Evolutionary conservation across 2,797 vertebrate genomes (phyloP), one percentile per base, ranked within the genome.

Genomic region (Microcaecilia unicolor): DNA sequence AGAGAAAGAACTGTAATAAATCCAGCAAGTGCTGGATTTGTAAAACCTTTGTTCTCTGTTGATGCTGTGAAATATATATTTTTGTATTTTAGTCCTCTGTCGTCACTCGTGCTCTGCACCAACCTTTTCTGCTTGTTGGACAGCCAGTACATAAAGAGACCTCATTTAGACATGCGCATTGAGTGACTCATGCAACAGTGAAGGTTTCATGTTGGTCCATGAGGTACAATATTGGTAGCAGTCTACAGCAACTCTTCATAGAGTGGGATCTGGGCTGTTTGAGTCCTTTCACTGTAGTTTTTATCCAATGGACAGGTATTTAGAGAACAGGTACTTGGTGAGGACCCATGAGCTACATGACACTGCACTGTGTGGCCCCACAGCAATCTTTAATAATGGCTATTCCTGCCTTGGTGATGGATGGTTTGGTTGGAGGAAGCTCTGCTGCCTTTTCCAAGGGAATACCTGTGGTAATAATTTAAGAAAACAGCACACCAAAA

Each of bases 351-450:
- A 38, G 58, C 66, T 91, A 98, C 95, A 99, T 98, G 61, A 98
- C 68, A 23, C 56, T 74, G 57, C 94, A 99, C 58, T 94, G 92
- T 18, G 90, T 87, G 61, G 87, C 81, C 37, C 95, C 96, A 5
- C 96, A 99, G 81, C 96, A 99, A 81, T 99, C 95, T 67, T 92
- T 98, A 41, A 99, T 91, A 48, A 99, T 80, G 25, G 92, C 88
- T 34, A 80, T 71, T 35, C 94, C 91, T 11, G 89, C 89, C 70
- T 92, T 94, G 62, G 88, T 79, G 49, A 98, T 80, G 16, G 83
- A 89, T 10, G 93, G 92, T 72, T 99, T 99, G 85, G 82, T 90
- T 27, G 86, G 79, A n/a, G n/a, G n/a, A n/a, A 79, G 86, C 41
- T 94, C 90, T 26, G 78, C 75, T 74, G 86, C 89, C 86, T 89